A percentile compares a stretch with the other conserved stretches of the same genome.
These are phyloP conservation scores for Beris chalybata DNA, from an alignment of 2,888 invertebrate species.

Conservation along the genomic window DNA sequence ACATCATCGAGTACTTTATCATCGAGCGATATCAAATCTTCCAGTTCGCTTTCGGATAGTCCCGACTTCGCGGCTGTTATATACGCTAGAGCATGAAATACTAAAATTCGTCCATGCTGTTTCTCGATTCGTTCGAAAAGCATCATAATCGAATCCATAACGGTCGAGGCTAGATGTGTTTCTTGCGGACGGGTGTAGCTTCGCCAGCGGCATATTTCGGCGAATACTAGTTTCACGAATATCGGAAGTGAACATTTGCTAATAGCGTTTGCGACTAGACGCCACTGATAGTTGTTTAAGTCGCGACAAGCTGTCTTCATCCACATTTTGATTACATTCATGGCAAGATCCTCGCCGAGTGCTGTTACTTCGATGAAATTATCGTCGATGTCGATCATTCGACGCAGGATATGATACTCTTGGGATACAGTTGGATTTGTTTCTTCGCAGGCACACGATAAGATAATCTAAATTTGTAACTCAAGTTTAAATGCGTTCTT, in stretches of 20 bases:
- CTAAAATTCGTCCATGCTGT: slow-evolving; percentile 89
- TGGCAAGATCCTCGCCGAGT: slow-evolving; percentile 89
- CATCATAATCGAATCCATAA: slow-evolving; percentile 98
- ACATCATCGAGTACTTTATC: slow-evolving; percentile 97
- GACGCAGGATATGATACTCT: slow-evolving; percentile 80
- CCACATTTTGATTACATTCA: slow-evolving; percentile 89
- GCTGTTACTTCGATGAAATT: slow-evolving; percentile 89
- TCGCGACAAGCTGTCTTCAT: slow-evolving; percentile 87
- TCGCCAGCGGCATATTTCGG: slow-evolving; percentile 95
- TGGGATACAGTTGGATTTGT: slow-evolving; percentile 82
- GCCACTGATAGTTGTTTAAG: slow-evolving; percentile 91
- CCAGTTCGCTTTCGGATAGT: slow-evolving; percentile 93
- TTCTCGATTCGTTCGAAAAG: slow-evolving; percentile 94
- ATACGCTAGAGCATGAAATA: slow-evolving; percentile 92
- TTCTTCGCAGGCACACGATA: slow-evolving; percentile 88
- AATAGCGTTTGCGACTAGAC: slow-evolving; percentile 90
- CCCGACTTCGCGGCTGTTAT: slow-evolving; percentile 96
- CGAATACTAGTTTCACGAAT: slow-evolving; percentile 95
- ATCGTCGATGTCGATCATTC: slow-evolving; percentile 87
- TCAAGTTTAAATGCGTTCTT: slow-evolving; percentile 5
- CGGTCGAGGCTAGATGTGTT: slow-evolving; percentile 89
- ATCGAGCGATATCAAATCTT: slow-evolving; percentile 93
- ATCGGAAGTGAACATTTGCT: slow-evolving; percentile 92
- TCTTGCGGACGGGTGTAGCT: slow-evolving; percentile 94
- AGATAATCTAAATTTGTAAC: slow-evolving; percentile 68